phyloP scores from a whole-genome alignment of 2,113 vertebrate genomes.

The Ptyas mucosa region DNA sequence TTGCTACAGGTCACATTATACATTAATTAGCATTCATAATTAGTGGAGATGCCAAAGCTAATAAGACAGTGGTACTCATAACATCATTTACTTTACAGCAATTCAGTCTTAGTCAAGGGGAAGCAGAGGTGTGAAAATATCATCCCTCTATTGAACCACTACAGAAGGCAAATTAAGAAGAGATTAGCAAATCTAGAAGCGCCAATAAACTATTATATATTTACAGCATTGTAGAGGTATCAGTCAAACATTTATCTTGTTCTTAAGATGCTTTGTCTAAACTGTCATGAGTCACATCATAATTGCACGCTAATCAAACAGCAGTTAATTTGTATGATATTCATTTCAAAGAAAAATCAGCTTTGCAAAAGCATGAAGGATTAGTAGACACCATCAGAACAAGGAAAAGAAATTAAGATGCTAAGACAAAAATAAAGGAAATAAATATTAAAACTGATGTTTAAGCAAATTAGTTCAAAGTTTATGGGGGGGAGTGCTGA shows the following conservation, averaged over 20 bases:
- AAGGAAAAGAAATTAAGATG: conserved; percentile 58
- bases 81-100: neutral
- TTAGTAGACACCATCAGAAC: conserved; percentile 51
- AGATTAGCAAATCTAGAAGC: conserved; percentile 48
- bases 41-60: neutral
- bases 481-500: conserved; percentile 13
- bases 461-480: conserved; percentile 55
- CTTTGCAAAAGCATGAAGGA: conserved; percentile 57
- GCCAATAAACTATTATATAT: conserved; percentile 65
- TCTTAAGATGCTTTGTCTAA: conserved; percentile 68
- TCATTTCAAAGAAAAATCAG: conserved; percentile 68
- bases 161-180: conserved; percentile 42
- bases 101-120: neutral
- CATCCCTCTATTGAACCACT: conserved; percentile 22
- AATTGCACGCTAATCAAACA: conserved; percentile 73
- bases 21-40: neutral
- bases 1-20: neutral
- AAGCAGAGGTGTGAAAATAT: conserved; percentile 12
- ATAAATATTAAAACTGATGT: conserved; percentile 54
- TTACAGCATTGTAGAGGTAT: conserved; percentile 69
- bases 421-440: conserved; percentile 36
- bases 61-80: neutral
- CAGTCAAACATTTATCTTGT: conserved; percentile 71
- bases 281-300: conserved; percentile 68
- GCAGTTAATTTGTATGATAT: conserved; percentile 73